These are phyloP conservation scores for Arremon aurantiirostris DNA, from an alignment of 2,797 vertebrate genomes.

Conservation along the genomic window DNA sequence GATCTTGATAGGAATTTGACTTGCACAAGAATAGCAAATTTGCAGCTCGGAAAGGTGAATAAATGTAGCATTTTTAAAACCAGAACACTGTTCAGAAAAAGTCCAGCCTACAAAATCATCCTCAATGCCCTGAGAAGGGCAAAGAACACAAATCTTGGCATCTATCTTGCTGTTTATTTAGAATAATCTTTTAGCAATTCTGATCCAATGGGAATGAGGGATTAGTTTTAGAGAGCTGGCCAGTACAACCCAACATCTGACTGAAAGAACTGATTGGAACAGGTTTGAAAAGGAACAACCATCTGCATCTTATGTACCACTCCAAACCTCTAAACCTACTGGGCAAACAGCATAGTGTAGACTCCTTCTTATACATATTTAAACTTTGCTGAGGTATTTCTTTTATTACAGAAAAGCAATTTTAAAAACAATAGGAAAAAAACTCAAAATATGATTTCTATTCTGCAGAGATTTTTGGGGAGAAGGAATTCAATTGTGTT, in stretches of 20 bases:
- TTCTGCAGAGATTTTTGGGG: background rate
- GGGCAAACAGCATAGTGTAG: slow-evolving; percentile 45
- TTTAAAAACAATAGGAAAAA: slow-evolving; percentile 22
- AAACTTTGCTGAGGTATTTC: slow-evolving; percentile 70
- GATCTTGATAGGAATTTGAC: slow-evolving; percentile 15
- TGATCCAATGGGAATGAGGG: background rate
- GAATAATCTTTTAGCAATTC: background rate
- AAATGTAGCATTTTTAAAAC: background rate
- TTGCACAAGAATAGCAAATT: background rate
- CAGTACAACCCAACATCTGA: background rate
- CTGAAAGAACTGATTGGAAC: background rate
- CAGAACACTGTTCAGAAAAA: background rate
- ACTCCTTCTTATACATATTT: background rate
- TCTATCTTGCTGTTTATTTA: background rate
- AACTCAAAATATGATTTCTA: slow-evolving; percentile 3
- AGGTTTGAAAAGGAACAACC: slow-evolving; percentile 33
- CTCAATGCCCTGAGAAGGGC: background rate
- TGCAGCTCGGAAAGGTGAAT: slow-evolving; percentile 31
- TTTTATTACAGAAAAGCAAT: slow-evolving; percentile 55
- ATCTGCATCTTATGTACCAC: background rate
- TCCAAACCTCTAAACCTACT: slow-evolving; percentile 41
- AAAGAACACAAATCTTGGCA: background rate
- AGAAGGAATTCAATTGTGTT: background rate
- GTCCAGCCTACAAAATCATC: background rate
- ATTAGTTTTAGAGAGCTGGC: background rate